phyloP scores from a whole-genome alignment of 1,140 invertebrate genomes.

The Aradophagus sp. region DNA sequence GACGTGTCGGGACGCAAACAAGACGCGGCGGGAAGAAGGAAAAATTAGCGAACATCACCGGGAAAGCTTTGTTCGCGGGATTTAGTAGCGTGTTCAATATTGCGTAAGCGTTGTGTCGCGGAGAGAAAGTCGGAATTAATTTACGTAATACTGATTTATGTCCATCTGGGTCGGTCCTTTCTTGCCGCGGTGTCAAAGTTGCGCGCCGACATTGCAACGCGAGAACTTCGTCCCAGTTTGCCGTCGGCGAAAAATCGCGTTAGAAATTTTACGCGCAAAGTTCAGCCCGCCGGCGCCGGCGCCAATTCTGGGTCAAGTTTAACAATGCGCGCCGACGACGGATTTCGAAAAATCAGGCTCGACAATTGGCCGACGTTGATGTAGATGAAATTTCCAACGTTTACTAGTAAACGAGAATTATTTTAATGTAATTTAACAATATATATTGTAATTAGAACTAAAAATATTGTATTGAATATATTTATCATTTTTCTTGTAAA shows the following conservation, averaged over 20 bases:
- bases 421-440: too few species aligned
- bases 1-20: too few species aligned
- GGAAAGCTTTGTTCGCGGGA: slow-evolving; percentile 19
- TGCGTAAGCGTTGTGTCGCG: slow-evolving; percentile 61
- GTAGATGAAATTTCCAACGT: too few species aligned
- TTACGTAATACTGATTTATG: slow-evolving; percentile 69
- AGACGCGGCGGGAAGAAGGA: neutral
- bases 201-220: slow-evolving; percentile 16
- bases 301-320: slow-evolving; percentile 41
- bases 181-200: slow-evolving; percentile 35
- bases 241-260: slow-evolving; percentile 13
- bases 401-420: too few species aligned
- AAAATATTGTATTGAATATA: too few species aligned
- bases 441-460: too few species aligned
- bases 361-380: too few species aligned
- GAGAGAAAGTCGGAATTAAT: slow-evolving; percentile 65
- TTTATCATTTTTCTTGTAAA: too few species aligned
- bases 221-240: slow-evolving; percentile 28
- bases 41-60: slow-evolving; percentile 9
- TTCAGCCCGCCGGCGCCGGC: slow-evolving; percentile 11
- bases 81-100: slow-evolving; percentile 22
- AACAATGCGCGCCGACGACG: slow-evolving; percentile 21
- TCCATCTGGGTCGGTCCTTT: slow-evolving; percentile 58
- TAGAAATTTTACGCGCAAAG: slow-evolving; percentile 33
- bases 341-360: too few species aligned